A percentile compares a stretch with the other conserved stretches of the same genome.
phyloP scores from a whole-genome alignment of 92 coral and sea anemone species.

The Siderastrea siderea region DNA sequence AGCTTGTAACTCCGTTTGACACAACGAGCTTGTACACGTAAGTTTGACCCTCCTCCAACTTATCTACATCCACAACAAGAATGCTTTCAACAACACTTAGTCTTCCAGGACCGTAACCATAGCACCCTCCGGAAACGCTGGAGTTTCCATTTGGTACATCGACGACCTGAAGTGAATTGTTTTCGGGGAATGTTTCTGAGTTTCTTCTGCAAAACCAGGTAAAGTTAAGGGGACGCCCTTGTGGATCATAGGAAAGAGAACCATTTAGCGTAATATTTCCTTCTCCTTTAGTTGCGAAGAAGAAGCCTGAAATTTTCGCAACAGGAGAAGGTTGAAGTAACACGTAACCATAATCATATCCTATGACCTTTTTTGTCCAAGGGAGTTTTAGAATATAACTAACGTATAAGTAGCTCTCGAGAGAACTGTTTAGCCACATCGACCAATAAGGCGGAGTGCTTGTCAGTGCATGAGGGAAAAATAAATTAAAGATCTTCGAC shows the following conservation, averaged over 20 bases:
- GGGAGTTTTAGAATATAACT: conserved; percentile 1
- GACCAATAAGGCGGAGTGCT: not conserved
- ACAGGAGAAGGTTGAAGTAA: conserved; percentile 7
- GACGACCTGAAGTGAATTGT: not conserved
- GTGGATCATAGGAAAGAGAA: conserved; percentile 3
- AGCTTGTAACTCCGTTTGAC: not conserved
- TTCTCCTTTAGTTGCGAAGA: conserved; percentile 25
- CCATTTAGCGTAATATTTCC: conserved; percentile 33
- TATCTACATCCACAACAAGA: conserved; percentile 29
- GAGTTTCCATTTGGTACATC: conserved; percentile 28
- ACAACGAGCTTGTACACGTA: conserved; percentile 11
- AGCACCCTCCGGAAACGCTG: conserved; percentile 48
- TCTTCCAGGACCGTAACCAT: conserved; percentile 68
- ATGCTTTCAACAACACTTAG: conserved; percentile 3
- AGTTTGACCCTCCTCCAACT: conserved; percentile 5
- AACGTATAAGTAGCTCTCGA: conserved; percentile 12
- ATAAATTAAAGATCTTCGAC: conserved; percentile 42
- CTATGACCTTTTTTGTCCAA: not conserved
- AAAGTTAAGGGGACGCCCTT: not conserved
- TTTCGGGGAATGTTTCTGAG: conserved; percentile 20
- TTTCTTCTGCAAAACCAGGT: conserved; percentile 59
- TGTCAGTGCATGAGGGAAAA: conserved; percentile 53
- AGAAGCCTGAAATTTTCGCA: conserved; percentile 28
- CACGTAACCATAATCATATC: conserved; percentile 51
- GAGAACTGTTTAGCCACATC: not conserved